Evolutionary conservation across 2,797 vertebrate species (phyloP).

Genomic region (Podarcis lilfordi): DNA sequence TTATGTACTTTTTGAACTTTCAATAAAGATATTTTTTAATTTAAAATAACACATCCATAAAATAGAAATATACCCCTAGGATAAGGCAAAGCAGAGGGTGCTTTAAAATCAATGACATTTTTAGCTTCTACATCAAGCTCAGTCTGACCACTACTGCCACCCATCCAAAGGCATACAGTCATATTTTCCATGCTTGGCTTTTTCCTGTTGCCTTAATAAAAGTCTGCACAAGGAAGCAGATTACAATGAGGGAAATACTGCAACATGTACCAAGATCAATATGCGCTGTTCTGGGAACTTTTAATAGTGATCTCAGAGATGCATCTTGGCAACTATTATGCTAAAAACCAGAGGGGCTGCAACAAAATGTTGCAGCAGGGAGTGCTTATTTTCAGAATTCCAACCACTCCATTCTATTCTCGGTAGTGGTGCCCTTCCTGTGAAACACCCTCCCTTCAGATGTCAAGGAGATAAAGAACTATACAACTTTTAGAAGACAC

Average conservation of each 20-base stretch:
- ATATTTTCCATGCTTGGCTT: not conserved
- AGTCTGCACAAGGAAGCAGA: constrained; percentile 3
- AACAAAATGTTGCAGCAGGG: not conserved
- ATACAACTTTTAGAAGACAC: no score
- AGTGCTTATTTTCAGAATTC: not conserved
- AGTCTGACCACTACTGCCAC: not conserved
- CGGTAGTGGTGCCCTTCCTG: no score
- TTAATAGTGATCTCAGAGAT: constrained; percentile 14
- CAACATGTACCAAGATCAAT: constrained; percentile 25
- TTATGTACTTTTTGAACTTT: no score
- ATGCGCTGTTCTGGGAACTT: not conserved
- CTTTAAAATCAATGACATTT: constrained; percentile 12
- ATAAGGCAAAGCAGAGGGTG: not conserved
- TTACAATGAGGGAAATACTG: constrained; percentile 15
- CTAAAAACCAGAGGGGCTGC: not conserved
- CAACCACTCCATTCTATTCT: not conserved
- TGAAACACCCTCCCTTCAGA: no score
- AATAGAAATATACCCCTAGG: not conserved
- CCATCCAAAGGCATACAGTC: not conserved
- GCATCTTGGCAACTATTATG: not conserved
- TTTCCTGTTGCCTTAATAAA: constrained; percentile 43
- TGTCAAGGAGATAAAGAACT: no score
- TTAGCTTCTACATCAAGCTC: not conserved
- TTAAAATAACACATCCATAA: not conserved
- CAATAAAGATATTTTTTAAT: no score